Evolutionary conservation across 1,140 invertebrate species (phyloP), one percentile per base, ranked within the genome.

Genomic region (Caenorhabditis inopinata): DNA sequence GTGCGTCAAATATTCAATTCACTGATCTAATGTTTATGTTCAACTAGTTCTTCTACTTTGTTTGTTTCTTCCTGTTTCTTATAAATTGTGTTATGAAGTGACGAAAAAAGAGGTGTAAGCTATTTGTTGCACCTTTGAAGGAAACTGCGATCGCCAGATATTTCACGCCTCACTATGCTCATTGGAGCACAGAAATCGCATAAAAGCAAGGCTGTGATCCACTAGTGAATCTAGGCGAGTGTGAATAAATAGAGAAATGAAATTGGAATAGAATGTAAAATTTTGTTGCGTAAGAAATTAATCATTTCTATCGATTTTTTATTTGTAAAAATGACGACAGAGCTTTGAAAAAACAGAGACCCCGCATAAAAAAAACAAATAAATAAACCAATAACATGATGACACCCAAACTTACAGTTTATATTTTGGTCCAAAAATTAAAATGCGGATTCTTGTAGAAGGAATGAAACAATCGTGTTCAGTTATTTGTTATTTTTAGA

Each of bases 1-100:
- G 38, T 16, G 4, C 58, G 27, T 68, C n/a, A 68, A 68, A 68
- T 38, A 68, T 38, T 68, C 32, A 58, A 58, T 58, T 58, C 51
- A 58, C 27, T 58, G 51, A 58, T 58, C 51, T 29, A 29, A 32
- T n/a, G n/a, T n/a, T n/a, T n/a, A n/a, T n/a, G n/a, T n/a, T n/a
- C n/a, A n/a, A n/a, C n/a, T n/a, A n/a, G n/a, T 58, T 58, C 35
- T 58, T 58, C 27, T 32, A 32, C 27, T 16, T 58, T 58, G 14
- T 47, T 32, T 58, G 25, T 32, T 58, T 32, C 27, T 58, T 25
- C 1, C 21, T 51, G 21, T 4, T 51, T 25, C 16, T 9, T 6
- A 32, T 29, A 58, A 58, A 58, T 32, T 32, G 35, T 16, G 23
- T 14, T 32, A 23, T 32, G 14, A 0, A 29, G 11, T 42, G 21